Evolutionary conservation across 2,113 vertebrate species (phyloP), one percentile per base, ranked within the genome.

Genomic region (Felis chaus): DNA sequence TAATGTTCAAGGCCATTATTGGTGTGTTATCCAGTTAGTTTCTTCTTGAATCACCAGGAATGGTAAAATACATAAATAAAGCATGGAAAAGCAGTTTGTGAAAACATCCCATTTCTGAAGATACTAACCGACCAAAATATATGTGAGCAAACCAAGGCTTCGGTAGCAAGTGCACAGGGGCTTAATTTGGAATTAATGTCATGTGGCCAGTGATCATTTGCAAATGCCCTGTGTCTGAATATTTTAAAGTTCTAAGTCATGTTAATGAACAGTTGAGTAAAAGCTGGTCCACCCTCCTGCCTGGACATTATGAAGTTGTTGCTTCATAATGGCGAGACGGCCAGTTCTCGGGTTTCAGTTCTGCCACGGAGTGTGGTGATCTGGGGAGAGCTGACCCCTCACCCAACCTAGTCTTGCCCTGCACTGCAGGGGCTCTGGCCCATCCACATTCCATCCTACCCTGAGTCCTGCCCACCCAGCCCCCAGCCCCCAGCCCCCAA

Each of bases 181-280:
- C 87, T 36, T 88, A 2, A 0, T 90, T 48, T 81, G 74, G 45
- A 45, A 45, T 45, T 45, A 36, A 31, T 86, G 45, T 31, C 88
- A 14, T 0, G 19, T 29, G 93, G 36, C 53, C 14, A 31, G 25
- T 41, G 45, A 15, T 25, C 66, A n/a, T 84, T 71, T 65, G 27
- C 36, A 41, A 8, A 15, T 84, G 25, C 18, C 57, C n/a, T 8
- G 18, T 31, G 15, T 36, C 65, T 86, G 36, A 73, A 55, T 86
- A 83, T 91, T 36, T 91, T 76, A 23, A 92, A 78, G 41, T 76
- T 81, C n/a, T 9, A 87, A 27, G 33, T 92, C 53, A 89, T 25
- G 11, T 48, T 76, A 45, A 87, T 33, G 92, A 11, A 45, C 1
- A 4, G 10, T 85, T 79, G 1, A 15, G 15, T 69, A 18, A n/a